A percentile compares a stretch with the other conserved stretches of the same genome.
These are phyloP conservation scores for Polyommatus iphigenia DNA, from an alignment of 2,888 invertebrate species.

Conservation along the genomic window DNA sequence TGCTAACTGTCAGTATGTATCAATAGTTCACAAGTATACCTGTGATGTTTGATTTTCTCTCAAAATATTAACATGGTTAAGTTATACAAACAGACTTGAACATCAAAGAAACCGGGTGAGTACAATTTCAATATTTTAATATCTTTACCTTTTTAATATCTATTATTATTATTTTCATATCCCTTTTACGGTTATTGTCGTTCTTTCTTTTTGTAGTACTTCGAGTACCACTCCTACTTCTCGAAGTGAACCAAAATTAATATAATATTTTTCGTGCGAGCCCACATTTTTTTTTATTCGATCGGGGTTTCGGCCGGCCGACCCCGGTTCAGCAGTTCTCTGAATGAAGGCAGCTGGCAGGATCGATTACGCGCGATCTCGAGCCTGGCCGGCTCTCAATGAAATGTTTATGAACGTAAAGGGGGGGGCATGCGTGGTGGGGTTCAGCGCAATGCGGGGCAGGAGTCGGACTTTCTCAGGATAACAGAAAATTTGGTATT, in stretches of 20 bases:
- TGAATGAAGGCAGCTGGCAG: slow-evolving; percentile 10
- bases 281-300: not conserved
- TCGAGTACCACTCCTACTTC: not conserved
- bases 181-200: not conserved
- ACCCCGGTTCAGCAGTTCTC: not conserved
- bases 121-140: not conserved
- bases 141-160: not conserved
- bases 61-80: not conserved
- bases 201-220: not conserved
- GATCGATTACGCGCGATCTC: slow-evolving; percentile 13
- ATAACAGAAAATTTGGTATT: not conserved
- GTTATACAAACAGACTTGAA: not conserved
- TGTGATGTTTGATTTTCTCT: not conserved
- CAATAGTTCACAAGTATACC: not conserved
- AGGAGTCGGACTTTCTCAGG: not conserved
- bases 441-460: slow-evolving; percentile 8
- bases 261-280: too few relatives aligned
- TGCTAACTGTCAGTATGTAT: not conserved
- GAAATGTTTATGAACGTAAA: slow-evolving; percentile 25
- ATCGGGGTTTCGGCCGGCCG: not conserved
- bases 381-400: slow-evolving; percentile 12
- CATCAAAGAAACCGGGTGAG: not conserved
- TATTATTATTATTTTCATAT: not conserved
- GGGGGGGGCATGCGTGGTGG: slow-evolving; percentile 10
- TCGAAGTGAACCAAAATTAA: too few relatives aligned